These are phyloP conservation scores for Vannuccia rotundouncinata DNA, from an alignment of 2,888 invertebrate species.

Conservation along the genomic window DNA sequence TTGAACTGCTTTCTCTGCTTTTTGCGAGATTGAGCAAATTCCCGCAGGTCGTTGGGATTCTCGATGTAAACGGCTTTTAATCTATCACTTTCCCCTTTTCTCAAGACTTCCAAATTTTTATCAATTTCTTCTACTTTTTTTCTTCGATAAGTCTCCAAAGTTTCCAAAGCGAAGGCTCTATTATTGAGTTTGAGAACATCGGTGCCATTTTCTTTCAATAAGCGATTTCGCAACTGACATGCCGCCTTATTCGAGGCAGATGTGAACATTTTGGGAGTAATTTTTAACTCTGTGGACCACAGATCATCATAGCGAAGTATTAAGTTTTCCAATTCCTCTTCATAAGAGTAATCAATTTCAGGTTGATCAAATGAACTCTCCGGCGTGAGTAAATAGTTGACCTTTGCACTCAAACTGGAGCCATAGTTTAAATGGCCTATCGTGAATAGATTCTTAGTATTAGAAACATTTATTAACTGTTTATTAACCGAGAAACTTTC, in stretches of 20 bases:
- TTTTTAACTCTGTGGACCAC: neutral
- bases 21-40: neutral
- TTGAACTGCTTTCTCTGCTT: neutral
- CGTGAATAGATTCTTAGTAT: too few species aligned
- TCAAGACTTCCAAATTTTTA: neutral
- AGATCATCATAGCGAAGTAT: too few species aligned
- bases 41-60: neutral
- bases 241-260: neutral
- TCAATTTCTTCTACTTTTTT: neutral
- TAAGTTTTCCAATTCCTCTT: too few species aligned
- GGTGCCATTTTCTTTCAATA: neutral
- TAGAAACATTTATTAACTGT: too few species aligned
- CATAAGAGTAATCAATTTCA: too few species aligned
- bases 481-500: too few species aligned
- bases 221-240: neutral
- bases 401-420: too few species aligned
- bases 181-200: neutral
- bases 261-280: neutral
- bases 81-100: neutral
- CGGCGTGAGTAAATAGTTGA: too few species aligned
- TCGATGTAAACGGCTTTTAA: neutral
- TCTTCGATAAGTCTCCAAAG: neutral
- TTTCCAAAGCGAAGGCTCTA: neutral
- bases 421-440: too few species aligned
- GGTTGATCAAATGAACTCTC: too few species aligned